A percentile compares a stretch with the other conserved stretches of the same genome.
These are phyloP conservation scores for Enteromius argenteus DNA, from an alignment of 2,797 vertebrate species.

Conservation along the genomic window DNA sequence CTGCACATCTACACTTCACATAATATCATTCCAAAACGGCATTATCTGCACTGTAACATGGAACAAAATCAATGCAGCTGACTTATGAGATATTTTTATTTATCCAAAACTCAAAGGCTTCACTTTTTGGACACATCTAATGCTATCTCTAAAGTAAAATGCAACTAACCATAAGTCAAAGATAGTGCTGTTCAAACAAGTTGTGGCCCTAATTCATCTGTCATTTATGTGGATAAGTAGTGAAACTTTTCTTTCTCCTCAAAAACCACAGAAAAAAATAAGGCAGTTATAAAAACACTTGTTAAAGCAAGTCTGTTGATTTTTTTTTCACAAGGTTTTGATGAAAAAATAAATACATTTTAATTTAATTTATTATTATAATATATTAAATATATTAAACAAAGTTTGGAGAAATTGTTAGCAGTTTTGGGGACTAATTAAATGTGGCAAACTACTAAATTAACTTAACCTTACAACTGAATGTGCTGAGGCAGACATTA, in stretches of 20 bases:
- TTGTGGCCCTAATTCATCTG: not conserved
- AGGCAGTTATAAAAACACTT: not conserved
- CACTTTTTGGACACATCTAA: not conserved
- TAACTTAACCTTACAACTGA: not conserved
- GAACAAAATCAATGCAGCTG: not conserved
- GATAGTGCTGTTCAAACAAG: not conserved
- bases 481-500: not conserved
- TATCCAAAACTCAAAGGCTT: not conserved
- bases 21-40: not conserved
- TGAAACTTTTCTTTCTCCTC: not conserved
- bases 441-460: not conserved
- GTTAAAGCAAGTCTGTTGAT: not conserved
- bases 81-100: not conserved
- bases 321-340: not conserved
- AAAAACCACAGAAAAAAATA: not conserved
- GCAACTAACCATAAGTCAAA: not conserved
- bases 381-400: not conserved
- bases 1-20: constrained; percentile 23
- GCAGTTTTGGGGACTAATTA: not conserved
- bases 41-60: not conserved
- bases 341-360: not conserved
- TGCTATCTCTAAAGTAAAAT: not conserved
- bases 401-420: not conserved
- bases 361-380: not conserved
- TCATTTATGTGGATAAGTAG: not conserved